Evolutionary conservation across 2,113 vertebrate genomes (phyloP).

Genomic region (Rhineura floridana): DNA sequence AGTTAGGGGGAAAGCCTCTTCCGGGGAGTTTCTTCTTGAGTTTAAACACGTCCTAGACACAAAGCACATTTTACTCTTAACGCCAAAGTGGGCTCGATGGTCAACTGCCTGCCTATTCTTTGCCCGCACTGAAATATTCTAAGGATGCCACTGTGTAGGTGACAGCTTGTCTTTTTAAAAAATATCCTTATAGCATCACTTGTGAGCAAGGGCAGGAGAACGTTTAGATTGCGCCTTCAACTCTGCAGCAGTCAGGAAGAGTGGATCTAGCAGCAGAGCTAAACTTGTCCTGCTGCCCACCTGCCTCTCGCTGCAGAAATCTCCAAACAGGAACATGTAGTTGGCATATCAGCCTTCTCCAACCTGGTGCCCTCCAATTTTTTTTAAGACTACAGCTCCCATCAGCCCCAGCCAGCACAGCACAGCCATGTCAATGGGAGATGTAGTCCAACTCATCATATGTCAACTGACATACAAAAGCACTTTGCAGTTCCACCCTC

Average conservation of each 20-base stretch:
- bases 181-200: background rate
- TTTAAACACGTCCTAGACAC: background rate
- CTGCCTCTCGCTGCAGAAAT: background rate
- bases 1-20: fast-evolving
- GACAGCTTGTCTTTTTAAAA: background rate
- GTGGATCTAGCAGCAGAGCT: background rate
- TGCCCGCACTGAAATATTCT: background rate
- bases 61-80: background rate
- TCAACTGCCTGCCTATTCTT: background rate
- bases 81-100: background rate
- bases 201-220: background rate
- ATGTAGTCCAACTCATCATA: too few relatives aligned
- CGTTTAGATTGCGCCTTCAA: background rate
- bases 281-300: too few relatives aligned
- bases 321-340: too few relatives aligned
- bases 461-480: background rate
- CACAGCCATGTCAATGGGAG: too few relatives aligned
- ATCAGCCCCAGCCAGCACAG: too few relatives aligned
- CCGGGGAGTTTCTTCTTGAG: background rate
- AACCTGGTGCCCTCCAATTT: too few relatives aligned
- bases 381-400: too few relatives aligned
- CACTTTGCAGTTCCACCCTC: background rate
- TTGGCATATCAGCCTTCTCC: too few relatives aligned
- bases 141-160: background rate
- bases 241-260: background rate